A percentile compares a stretch with the other conserved stretches of the same genome.
Conservation (phyloP, 2,797 vertebrate species). For the Cygnus olor region DNA sequence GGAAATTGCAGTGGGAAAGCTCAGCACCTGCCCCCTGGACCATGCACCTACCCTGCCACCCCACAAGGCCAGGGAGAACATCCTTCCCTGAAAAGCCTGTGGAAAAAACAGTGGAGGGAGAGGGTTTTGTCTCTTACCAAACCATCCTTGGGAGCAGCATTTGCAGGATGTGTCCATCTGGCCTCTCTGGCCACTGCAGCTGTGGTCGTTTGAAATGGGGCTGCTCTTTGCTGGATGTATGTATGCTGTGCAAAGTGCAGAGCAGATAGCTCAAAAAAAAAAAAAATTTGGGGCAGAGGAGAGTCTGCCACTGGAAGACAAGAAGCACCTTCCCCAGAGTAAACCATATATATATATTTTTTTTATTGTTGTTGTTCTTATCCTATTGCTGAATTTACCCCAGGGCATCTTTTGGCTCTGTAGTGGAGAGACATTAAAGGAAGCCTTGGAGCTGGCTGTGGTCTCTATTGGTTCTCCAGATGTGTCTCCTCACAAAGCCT, state of each 20-base stretch:
- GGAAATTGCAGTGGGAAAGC: background rate
- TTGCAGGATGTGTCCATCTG: conserved; percentile 17
- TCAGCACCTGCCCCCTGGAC: background rate
- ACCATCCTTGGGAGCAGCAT: background rate
- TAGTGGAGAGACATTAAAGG: conserved; percentile 8
- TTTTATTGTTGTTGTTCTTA: background rate
- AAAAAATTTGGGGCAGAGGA: background rate
- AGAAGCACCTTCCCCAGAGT: background rate
- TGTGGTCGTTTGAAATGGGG: conserved; percentile 42
- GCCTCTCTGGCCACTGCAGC: background rate
- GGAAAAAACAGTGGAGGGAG: conserved; percentile 36
- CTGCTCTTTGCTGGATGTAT: conserved; percentile 51
- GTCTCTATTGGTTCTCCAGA: conserved; percentile 42
- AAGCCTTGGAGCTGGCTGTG: conserved; percentile 1
- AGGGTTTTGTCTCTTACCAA: conserved; percentile 32
- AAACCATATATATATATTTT: background rate
- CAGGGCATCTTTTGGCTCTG: background rate
- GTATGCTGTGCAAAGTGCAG: conserved; percentile 3
- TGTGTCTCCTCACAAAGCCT: conserved; percentile 32
- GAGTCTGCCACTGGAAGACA: background rate
- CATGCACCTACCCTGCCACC: background rate
- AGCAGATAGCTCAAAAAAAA: background rate
- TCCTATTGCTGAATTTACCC: background rate
- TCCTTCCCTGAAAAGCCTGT: conserved; percentile 19
- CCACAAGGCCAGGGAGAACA: background rate